Percentiles rank a stretch among this genome's conserved stretches.
Conservation (phyloP, 2,888 invertebrate genomes). For the Blastobasis adustella region DNA sequence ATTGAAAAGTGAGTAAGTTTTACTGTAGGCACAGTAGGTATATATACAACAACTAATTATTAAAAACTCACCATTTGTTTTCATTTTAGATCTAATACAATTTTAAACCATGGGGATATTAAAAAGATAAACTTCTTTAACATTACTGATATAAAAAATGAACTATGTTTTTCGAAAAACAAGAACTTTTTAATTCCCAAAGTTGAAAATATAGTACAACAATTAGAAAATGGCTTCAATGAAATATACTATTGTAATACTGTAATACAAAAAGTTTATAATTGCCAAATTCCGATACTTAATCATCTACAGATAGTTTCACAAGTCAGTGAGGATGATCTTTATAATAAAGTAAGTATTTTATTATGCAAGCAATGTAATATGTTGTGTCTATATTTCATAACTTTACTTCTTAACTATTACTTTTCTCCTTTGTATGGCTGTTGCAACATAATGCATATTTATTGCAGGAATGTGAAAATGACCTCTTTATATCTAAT, state of each 20-base stretch:
- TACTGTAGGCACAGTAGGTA: background rate
- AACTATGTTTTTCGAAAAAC: slow-evolving; percentile 21
- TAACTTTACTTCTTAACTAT: too few species aligned
- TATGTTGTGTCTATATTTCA: too few species aligned
- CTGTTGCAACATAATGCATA: too few species aligned
- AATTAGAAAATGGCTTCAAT: slow-evolving; percentile 1
- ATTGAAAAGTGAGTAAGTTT: slow-evolving; percentile 40
- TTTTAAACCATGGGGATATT: slow-evolving; percentile 21
- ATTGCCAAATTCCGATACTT: too few species aligned
- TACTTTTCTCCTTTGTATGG: too few species aligned
- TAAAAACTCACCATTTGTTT: background rate
- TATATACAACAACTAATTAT: background rate
- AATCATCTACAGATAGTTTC: too few species aligned
- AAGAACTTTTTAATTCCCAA: slow-evolving; percentile 9
- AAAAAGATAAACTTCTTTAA: slow-evolving; percentile 37
- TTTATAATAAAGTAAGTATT: too few species aligned
- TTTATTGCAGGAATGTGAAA: too few species aligned
- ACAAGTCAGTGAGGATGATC: too few species aligned
- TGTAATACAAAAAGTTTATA: slow-evolving; percentile 22
- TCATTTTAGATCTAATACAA: slow-evolving; percentile 32
- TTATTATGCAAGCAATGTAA: too few species aligned
- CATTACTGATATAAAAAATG: slow-evolving; percentile 33
- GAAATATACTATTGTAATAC: slow-evolving; percentile 5
- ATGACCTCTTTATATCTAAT: too few species aligned
- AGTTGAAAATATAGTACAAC: slow-evolving; percentile 9